Evolutionary conservation across 2,888 invertebrate genomes (phyloP), one percentile per base, ranked within the genome.

Genomic region (Polia nebulosa): DNA sequence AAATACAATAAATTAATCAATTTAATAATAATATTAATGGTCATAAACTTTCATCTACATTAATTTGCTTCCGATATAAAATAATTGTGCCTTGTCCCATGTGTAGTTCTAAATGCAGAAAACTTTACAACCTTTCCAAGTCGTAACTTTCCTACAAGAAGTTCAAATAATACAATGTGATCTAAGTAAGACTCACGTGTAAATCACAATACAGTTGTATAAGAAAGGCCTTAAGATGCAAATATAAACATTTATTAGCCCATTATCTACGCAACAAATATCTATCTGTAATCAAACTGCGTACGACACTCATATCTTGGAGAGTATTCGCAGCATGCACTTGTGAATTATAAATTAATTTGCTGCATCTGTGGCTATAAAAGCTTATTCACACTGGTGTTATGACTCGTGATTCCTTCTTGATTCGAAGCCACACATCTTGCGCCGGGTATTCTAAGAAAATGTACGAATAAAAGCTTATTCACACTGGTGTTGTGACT

Each of bases 221-320:
- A 51, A 51, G 68, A 51, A 61, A 67, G 29, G 65, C 51, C 47
- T 63, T 63, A 53, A 53, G 15, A 32, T 45, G 67, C 49, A 64
- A 77, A 79, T 47, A 64, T 5, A 3, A 22, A 51, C 8, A 36
- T 72, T 70, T 69, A 79, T 81, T 61, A 65, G 27, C 2, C 60
- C 20, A 76, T 81, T 72, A 60, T 75, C 20, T 64, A 36, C 56
- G 45, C 47, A 64, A 53, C 29, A 53, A n/a, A 74, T 34, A 78
- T 81, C 53, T 82, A 49, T 62, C 36, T 34, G 41, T 76, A 80
- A 78, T 78, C 71, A 58, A 44, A 27, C 44, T 66, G 63, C 47
- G 51, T 61, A 61, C 17, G 25, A 57, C 29, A 25, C 4, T 1
- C 8, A 29, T 53, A 58, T 65, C 39, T 29, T 13, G 34, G 32